Conservation (phyloP, 2,888 invertebrate species). For the Leptopterna dolabrata region DNA sequence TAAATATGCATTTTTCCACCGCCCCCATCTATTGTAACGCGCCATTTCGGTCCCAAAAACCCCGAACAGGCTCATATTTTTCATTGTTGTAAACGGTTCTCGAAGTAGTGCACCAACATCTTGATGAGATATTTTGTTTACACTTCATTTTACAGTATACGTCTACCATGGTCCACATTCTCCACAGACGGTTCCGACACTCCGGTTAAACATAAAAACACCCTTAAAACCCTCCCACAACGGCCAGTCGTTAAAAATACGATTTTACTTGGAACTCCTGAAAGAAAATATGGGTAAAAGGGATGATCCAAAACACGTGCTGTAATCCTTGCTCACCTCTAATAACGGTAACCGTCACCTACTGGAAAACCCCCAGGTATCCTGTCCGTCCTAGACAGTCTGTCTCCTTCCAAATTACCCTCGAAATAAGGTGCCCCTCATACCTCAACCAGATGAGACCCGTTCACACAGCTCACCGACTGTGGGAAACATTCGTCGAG, state of each 20-base stretch:
- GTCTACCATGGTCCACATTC: too few relatives aligned
- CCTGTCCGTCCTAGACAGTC: background rate
- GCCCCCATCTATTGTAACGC: too few relatives aligned
- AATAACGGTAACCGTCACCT: background rate
- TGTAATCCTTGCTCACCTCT: background rate
- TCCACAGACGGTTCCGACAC: too few relatives aligned
- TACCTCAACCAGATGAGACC: background rate
- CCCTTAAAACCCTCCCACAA: background rate
- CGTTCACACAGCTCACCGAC: background rate
- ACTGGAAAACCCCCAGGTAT: background rate
- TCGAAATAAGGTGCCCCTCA: background rate
- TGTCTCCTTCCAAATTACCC: constrained; percentile 3
- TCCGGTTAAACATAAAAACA: background rate
- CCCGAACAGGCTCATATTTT: too few relatives aligned
- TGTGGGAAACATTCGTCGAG: background rate
- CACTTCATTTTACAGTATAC: too few relatives aligned
- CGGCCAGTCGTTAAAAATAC: background rate
- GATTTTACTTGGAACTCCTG: background rate
- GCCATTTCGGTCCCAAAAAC: too few relatives aligned
- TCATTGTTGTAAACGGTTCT: too few relatives aligned
- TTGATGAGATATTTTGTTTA: too few relatives aligned
- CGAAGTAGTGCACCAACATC: too few relatives aligned
- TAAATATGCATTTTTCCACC: too few relatives aligned
- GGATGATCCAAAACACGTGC: constrained; percentile 41
- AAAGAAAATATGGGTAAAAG: background rate